Evolutionary conservation across 1,140 invertebrate genomes (phyloP), one percentile per base, ranked within the genome.

Genomic region (Philopotamus ludificatus): DNA sequence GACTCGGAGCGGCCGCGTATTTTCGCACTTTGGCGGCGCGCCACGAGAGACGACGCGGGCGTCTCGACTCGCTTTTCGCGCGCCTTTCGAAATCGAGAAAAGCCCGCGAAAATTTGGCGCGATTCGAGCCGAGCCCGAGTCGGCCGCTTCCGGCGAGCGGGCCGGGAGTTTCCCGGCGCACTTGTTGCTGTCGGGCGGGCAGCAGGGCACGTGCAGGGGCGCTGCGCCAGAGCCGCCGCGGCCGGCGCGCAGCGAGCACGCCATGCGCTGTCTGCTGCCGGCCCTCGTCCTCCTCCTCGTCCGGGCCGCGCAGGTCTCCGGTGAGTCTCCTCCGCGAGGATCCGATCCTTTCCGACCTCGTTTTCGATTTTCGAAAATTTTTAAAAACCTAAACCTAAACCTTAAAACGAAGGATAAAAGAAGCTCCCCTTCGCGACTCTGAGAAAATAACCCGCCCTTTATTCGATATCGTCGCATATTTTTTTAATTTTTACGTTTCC

Each of bases 291-390:
- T 67, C 23, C 28, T 63, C 4, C 4, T 63, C 8, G 51, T 42
- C 10, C 59, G 63, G 3, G 44, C 61, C 18, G 39, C 51, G 28
- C 47, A 45, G n/a, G 65, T 67, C 7, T 51, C 59, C 10, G 65
- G 65, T 67, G n/a, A 57, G 65, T 66, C 9, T 26, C n/a, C n/a
- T n/a, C n/a, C n/a, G n/a, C n/a, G n/a, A n/a, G n/a, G n/a, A n/a
- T n/a, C n/a, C n/a, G n/a, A n/a, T n/a, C n/a, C n/a, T n/a, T n/a
- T n/a, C n/a, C n/a, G n/a, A n/a, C n/a, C n/a, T n/a, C n/a, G n/a
- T n/a, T n/a, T n/a, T n/a, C n/a, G n/a, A n/a, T n/a, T n/a, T n/a
- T n/a, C n/a, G n/a, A n/a, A n/a, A n/a, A n/a, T n/a, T n/a, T n/a
- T n/a, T n/a, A n/a, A n/a, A n/a, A n/a, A n/a, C n/a, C n/a, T n/a